A percentile compares a stretch with the other conserved stretches of the same genome.
phyloP scores from a whole-genome alignment of 1,140 invertebrate genomes.

The Orius laevigatus region DNA sequence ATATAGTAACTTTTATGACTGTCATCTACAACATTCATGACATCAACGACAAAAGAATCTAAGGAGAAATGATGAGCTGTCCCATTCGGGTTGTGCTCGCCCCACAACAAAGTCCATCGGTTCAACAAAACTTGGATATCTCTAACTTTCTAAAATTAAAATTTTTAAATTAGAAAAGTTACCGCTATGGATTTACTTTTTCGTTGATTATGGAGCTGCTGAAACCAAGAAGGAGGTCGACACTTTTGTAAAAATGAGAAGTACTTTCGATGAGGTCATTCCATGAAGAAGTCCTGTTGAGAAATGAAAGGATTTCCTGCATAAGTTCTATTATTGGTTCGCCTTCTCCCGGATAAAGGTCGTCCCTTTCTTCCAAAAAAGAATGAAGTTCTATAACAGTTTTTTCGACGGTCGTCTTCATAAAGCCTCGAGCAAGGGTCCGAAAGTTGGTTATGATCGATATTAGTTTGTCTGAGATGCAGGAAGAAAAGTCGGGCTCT shows the following conservation, averaged over 20 bases:
- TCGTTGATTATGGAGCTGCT: constrained; percentile 14
- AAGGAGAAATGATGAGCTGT: constrained; percentile 14
- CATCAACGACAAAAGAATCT: constrained; percentile 12
- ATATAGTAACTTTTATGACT: neutral
- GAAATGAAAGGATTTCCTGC: constrained; percentile 9
- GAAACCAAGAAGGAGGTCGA: constrained; percentile 14
- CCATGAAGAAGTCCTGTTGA: constrained; percentile 13
- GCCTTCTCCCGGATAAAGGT: constrained; percentile 17
- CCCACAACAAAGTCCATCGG: constrained; percentile 14
- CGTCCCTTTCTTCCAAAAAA: constrained; percentile 7
- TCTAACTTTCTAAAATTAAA: constrained; percentile 15
- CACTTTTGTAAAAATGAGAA: constrained; percentile 13
- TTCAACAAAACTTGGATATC: constrained; percentile 11
- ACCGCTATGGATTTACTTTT: too few relatives aligned
- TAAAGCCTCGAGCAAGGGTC: constrained; percentile 43
- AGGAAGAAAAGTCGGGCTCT: constrained; percentile 52
- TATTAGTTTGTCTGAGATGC: constrained; percentile 43
- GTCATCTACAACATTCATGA: constrained; percentile 8
- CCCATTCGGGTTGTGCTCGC: constrained; percentile 2
- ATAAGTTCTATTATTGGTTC: constrained; percentile 15
- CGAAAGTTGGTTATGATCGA: constrained; percentile 45
- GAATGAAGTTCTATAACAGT: constrained; percentile 7
- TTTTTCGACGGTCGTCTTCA: constrained; percentile 10
- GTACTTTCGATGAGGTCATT: constrained; percentile 15
- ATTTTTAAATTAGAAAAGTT: neutral